A percentile compares a stretch with the other conserved stretches of the same genome.
Evolutionary conservation across 2,888 invertebrate genomes (phyloP).

Genomic region (Ferrisia virgata): DNA sequence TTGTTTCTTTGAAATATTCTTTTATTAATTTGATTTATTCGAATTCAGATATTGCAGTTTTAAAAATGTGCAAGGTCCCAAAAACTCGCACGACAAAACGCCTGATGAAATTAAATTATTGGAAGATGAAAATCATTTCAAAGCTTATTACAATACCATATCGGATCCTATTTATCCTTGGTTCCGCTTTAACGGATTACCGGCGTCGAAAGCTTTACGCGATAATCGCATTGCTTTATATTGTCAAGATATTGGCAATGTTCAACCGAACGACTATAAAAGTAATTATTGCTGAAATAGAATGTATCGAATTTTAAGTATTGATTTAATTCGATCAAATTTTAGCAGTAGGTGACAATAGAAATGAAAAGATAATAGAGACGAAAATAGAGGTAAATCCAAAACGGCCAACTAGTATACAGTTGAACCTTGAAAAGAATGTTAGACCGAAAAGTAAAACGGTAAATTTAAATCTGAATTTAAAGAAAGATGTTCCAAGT

Average conservation of each 20-base stretch:
- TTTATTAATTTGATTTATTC: constrained; percentile 46
- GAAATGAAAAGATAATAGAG: background rate
- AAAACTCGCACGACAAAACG: background rate
- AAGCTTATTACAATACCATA: constrained; percentile 65
- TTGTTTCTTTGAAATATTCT: background rate
- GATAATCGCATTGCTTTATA: constrained; percentile 68
- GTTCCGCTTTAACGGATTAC: constrained; percentile 70
- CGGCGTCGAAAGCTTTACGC: constrained; percentile 70
- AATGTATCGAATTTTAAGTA: background rate
- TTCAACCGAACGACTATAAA: background rate
- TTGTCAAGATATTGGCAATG: constrained; percentile 57
- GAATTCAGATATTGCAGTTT: constrained; percentile 48
- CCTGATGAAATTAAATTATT: background rate
- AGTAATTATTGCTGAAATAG: background rate
- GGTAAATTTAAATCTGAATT: background rate
- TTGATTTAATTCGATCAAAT: background rate
- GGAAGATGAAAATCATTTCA: constrained; percentile 47
- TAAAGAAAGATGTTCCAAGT: background rate
- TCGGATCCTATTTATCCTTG: constrained; percentile 76
- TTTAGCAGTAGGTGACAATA: background rate
- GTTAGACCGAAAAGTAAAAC: background rate
- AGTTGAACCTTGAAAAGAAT: background rate
- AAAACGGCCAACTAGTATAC: constrained; percentile 36
- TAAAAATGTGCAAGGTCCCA: background rate
- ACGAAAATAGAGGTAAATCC: background rate